Evolutionary conservation across 2,888 invertebrate species (phyloP).

Genomic region (Eudemis profundana): DNA sequence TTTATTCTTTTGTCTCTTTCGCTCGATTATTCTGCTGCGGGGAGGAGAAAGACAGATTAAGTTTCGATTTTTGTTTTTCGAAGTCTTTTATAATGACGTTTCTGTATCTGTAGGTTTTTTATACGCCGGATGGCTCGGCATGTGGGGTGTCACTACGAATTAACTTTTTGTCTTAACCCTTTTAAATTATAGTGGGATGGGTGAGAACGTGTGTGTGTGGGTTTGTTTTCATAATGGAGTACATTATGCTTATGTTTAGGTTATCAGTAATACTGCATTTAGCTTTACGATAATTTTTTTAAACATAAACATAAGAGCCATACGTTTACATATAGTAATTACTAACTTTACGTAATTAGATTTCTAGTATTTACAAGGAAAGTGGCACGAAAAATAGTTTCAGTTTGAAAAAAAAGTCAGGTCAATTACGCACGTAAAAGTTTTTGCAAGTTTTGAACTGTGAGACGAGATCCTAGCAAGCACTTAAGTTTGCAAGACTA

Average conservation of each 20-base stretch:
- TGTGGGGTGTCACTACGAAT: slow-evolving; percentile 70
- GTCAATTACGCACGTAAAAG: no score
- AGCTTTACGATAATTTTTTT: background rate
- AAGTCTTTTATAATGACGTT: slow-evolving; percentile 65
- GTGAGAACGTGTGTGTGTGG: slow-evolving; percentile 64
- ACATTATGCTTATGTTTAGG: background rate
- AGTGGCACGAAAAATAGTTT: no score
- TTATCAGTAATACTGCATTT: background rate
- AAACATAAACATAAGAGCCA: no score
- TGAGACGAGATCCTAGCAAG: no score
- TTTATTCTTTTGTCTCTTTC: slow-evolving; percentile 41
- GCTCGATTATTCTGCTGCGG: slow-evolving; percentile 10
- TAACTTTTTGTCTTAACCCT: slow-evolving; percentile 77
- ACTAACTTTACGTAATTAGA: no score
- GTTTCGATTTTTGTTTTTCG: slow-evolving; percentile 54
- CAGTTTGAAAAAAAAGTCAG: no score
- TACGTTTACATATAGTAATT: no score
- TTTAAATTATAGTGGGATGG: slow-evolving; percentile 73
- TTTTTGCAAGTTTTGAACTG: no score
- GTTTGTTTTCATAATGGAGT: slow-evolving; percentile 27
- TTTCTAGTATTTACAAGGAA: no score
- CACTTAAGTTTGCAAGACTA: no score
- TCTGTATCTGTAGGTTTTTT: slow-evolving; percentile 47
- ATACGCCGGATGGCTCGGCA: slow-evolving; percentile 61
- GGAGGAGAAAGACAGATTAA: slow-evolving; percentile 23